These are phyloP conservation scores for Oryzias celebensis DNA, from an alignment of 2,113 vertebrate species.

Conservation along the genomic window DNA sequence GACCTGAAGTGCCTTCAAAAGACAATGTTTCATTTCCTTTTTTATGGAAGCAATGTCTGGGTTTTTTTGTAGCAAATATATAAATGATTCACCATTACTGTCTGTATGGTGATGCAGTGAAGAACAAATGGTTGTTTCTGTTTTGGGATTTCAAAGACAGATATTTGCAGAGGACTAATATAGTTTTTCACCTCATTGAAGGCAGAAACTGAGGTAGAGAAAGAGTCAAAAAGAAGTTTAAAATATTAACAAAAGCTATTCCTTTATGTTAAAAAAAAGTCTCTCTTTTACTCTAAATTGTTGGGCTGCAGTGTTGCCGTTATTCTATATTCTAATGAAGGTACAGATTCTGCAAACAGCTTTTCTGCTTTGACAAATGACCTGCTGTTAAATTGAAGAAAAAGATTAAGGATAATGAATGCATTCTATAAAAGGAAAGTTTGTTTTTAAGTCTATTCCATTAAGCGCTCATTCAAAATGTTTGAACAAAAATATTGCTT, in stretches of 20 bases:
- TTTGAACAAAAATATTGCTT: no score
- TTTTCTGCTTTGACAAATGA: no score
- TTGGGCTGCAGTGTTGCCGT: background rate
- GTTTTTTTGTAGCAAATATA: slow-evolving; percentile 20
- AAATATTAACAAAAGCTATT: slow-evolving; percentile 16
- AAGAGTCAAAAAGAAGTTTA: slow-evolving; percentile 21
- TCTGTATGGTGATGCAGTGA: slow-evolving; percentile 13
- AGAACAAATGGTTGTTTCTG: slow-evolving; percentile 51
- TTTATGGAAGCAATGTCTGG: background rate
- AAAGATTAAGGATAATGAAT: no score
- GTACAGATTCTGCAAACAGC: background rate
- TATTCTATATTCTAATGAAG: background rate
- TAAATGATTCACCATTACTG: slow-evolving; percentile 34
- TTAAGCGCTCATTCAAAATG: no score
- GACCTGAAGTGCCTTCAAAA: slow-evolving; percentile 29
- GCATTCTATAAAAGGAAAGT: no score
- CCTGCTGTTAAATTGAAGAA: no score
- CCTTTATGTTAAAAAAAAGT: background rate
- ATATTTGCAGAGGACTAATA: slow-evolving; percentile 48
- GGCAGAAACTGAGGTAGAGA: slow-evolving; percentile 20
- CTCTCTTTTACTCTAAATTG: background rate
- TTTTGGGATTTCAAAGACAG: slow-evolving; percentile 24
- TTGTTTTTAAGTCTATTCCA: no score
- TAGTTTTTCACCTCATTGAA: slow-evolving; percentile 57
- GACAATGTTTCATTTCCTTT: slow-evolving; percentile 1